Evolutionary conservation across 92 coral and sea anemone genomes (phyloP).

Genomic region (Paragorgia papillata): DNA sequence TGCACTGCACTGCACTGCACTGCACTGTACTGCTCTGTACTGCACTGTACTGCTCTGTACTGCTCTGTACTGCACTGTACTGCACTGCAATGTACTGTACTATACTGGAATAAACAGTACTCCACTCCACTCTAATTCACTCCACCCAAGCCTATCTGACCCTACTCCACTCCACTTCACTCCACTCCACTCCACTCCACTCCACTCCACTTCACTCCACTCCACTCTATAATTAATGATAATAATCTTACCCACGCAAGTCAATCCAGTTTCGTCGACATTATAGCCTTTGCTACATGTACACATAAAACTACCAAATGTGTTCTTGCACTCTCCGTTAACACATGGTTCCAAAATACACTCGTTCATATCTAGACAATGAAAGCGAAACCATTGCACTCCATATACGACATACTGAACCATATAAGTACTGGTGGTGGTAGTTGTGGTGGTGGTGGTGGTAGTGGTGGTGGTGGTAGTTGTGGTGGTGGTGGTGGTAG

Average conservation of each 20-base stretch:
- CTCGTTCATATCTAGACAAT: conserved; percentile 73
- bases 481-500: not conserved
- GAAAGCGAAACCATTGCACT: conserved; percentile 1
- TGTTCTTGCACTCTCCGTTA: conserved; percentile 75
- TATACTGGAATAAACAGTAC: too few species aligned
- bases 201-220: too few species aligned
- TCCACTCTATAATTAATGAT: not conserved
- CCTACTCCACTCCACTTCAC: too few species aligned
- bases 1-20: too few species aligned
- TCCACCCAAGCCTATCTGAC: too few species aligned
- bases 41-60: too few species aligned
- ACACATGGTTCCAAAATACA: conserved; percentile 82
- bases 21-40: too few species aligned
- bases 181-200: too few species aligned
- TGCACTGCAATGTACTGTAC: too few species aligned
- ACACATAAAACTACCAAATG: conserved; percentile 93
- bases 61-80: too few species aligned
- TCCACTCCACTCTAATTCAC: too few species aligned
- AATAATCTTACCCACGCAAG: conserved; percentile 70
- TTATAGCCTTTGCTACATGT: conserved; percentile 69
- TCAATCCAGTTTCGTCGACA: conserved; percentile 75
- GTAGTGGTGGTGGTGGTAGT: not conserved
- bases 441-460: not conserved
- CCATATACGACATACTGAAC: not conserved
- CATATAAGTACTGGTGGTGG: not conserved